These are phyloP conservation scores for Menidia beryllina DNA, from an alignment of 2,113 vertebrate species.

Conservation along the genomic window DNA sequence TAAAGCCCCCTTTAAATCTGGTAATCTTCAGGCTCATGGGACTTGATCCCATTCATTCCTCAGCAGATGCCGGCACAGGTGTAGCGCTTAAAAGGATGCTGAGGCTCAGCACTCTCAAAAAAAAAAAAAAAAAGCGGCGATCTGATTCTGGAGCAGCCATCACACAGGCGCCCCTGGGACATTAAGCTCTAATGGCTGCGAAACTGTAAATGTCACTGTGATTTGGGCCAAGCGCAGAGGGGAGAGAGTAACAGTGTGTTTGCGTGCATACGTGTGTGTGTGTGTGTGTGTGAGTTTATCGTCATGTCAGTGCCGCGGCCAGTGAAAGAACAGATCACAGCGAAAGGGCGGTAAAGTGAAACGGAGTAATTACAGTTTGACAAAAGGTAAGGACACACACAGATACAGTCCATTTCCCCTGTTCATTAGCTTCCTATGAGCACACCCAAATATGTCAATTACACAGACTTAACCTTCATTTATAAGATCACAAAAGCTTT, in stretches of 20 bases:
- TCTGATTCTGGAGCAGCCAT: constrained; percentile 57
- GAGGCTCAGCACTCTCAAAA: constrained; percentile 23
- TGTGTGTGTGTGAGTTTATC: constrained; percentile 27
- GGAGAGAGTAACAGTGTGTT: constrained; percentile 14
- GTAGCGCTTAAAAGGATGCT: constrained; percentile 5
- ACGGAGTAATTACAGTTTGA: constrained; percentile 69
- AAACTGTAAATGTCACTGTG: constrained; percentile 82
- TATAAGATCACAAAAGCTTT: too few relatives aligned
- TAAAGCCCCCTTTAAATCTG: constrained; percentile 18
- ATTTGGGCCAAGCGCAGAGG: constrained; percentile 59
- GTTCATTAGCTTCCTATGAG: background rate
- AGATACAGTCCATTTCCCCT: background rate
- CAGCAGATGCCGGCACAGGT: constrained; percentile 50
- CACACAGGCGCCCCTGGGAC: constrained; percentile 52
- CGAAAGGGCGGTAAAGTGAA: constrained; percentile 70
- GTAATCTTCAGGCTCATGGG: constrained; percentile 32
- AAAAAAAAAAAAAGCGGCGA: constrained; percentile 39
- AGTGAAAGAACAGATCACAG: constrained; percentile 51
- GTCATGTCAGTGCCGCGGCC: constrained; percentile 54
- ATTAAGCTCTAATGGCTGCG: constrained; percentile 73
- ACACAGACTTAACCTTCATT: background rate
- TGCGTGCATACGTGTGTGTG: constrained; percentile 10
- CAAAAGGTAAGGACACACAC: constrained; percentile 40
- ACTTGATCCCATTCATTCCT: constrained; percentile 28
- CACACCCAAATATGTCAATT: background rate